Evolutionary conservation across 2,113 vertebrate species (phyloP).

Genomic region (Chrysochloris asiatica): DNA sequence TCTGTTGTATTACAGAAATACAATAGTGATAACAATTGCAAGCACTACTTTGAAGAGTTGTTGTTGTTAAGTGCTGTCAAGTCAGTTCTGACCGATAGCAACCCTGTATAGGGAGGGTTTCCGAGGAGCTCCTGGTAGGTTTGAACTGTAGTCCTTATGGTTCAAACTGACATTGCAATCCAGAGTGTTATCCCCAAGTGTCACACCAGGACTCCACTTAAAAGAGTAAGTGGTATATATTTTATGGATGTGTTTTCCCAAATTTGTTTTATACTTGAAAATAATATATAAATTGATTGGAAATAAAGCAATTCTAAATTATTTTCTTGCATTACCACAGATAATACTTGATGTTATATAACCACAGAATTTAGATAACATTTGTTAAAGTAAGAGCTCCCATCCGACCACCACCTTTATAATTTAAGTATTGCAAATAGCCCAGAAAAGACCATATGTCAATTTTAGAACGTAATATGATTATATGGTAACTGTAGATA

Average conservation of each 20-base stretch:
- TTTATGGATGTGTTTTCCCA: not conserved
- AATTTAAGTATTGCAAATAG: not conserved
- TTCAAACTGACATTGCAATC: no score
- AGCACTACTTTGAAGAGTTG: not conserved
- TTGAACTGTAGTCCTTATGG: no score
- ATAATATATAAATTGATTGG: not conserved
- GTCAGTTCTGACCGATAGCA: no score
- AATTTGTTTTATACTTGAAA: not conserved
- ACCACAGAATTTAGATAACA: slow-evolving; percentile 10
- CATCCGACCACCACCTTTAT: not conserved
- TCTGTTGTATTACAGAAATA: not conserved
- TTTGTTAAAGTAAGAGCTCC: not conserved
- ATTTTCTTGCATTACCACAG: not conserved
- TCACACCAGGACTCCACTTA: not conserved
- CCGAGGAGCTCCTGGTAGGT: no score
- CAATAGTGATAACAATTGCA: slow-evolving; percentile 17
- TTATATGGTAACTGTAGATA: not conserved
- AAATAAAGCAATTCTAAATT: slow-evolving; percentile 31
- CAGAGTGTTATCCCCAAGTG: no score
- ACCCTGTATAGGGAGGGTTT: no score
- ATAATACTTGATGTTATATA: not conserved
- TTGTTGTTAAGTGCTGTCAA: no score
- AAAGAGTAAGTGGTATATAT: not conserved
- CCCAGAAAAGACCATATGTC: not conserved
- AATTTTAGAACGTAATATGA: not conserved